Evolutionary conservation across 1,140 invertebrate genomes (phyloP).

Genomic region (Antheraea mylitta): DNA sequence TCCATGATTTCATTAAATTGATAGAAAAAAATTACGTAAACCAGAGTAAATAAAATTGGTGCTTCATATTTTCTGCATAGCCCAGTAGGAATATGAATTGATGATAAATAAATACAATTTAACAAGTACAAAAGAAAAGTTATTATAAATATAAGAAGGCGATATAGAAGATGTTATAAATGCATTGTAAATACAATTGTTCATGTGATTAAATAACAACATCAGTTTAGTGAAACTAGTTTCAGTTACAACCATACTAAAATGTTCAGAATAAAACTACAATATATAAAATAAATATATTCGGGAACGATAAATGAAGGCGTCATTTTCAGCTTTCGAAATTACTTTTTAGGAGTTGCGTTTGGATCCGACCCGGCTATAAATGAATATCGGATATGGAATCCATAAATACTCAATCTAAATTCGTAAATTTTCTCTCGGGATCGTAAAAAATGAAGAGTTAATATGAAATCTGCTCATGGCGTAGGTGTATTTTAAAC

Average conservation of each 20-base stretch:
- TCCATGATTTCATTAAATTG: no score
- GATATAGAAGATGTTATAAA: no score
- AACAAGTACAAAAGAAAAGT: no score
- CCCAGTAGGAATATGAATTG: no score
- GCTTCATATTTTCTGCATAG: no score
- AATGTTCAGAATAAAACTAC: background rate
- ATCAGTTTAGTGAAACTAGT: no score
- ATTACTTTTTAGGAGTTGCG: conserved; percentile 31
- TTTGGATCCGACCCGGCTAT: conserved; percentile 46
- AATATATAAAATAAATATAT: conserved; percentile 22
- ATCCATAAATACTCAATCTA: conserved; percentile 67
- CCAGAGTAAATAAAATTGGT: no score
- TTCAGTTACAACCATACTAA: background rate
- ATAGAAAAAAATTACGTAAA: no score
- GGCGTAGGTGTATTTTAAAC: background rate
- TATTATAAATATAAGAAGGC: no score
- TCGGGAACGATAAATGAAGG: conserved; percentile 30
- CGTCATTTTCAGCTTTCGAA: conserved; percentile 49
- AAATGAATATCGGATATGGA: conserved; percentile 63
- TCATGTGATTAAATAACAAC: no score
- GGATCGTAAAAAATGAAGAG: conserved; percentile 56
- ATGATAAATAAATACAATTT: no score
- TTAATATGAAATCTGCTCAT: conserved; percentile 53
- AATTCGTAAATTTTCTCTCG: conserved; percentile 57
- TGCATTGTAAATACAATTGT: no score